These are phyloP conservation scores for Sternotherus odoratus DNA, from an alignment of 2,797 vertebrate genomes.

Conservation along the genomic window DNA sequence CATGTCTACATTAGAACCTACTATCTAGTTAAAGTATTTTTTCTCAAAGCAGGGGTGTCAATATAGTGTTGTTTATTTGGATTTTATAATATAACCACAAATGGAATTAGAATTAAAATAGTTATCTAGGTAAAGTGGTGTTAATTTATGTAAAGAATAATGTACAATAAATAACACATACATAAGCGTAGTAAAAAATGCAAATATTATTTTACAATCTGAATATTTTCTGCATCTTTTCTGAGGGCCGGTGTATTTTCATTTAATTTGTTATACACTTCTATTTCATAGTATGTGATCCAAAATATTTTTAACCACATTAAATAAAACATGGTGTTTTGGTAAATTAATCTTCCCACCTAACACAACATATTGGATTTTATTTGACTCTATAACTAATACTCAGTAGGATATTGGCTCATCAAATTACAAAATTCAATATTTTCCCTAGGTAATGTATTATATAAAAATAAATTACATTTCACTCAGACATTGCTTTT, in stretches of 20 bases:
- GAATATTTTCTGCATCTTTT: not conserved
- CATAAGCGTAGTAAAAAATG: not conserved
- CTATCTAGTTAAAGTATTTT: not conserved
- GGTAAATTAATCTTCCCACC: conserved; percentile 60
- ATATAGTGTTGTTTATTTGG: not conserved
- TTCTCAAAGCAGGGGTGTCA: not conserved
- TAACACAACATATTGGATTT: conserved; percentile 46
- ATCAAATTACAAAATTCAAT: conserved; percentile 48
- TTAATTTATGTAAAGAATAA: not conserved
- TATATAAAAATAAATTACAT: conserved; percentile 65
- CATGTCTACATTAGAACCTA: not conserved
- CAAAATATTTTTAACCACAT: conserved; percentile 9
- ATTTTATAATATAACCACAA: not conserved
- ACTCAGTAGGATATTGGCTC: conserved; percentile 1
- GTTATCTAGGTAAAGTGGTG: not conserved
- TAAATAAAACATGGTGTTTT: conserved; percentile 35
- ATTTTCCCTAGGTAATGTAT: conserved; percentile 44
- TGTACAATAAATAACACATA: not conserved
- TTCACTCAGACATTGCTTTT: conserved; percentile 42
- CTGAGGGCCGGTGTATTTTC: not conserved
- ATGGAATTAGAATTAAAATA: not conserved
- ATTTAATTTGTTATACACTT: not conserved
- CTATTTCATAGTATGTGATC: not conserved
- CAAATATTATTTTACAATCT: not conserved
- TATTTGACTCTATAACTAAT: conserved; percentile 56